phyloP scores from a whole-genome alignment of 2,888 invertebrate genomes.

The Conchocele bisecta region DNA sequence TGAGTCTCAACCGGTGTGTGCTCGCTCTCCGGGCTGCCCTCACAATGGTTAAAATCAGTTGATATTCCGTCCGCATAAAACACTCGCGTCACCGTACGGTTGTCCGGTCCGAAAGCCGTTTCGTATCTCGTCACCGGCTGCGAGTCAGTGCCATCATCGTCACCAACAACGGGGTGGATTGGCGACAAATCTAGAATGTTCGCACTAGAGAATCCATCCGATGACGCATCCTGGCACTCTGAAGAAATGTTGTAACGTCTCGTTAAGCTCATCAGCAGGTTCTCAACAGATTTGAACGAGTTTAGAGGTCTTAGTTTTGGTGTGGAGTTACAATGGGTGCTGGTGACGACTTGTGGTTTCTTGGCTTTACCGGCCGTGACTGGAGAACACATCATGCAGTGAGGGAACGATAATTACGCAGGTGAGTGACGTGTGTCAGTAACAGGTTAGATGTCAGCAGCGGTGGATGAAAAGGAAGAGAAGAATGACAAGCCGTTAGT shows the following conservation, averaged over 20 bases:
- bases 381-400: slow-evolving; percentile 27
- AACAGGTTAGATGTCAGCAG: too few species aligned
- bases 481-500: too few species aligned
- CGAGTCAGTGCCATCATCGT: slow-evolving; percentile 45
- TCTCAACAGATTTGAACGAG: slow-evolving; percentile 78
- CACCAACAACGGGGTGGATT: slow-evolving; percentile 60
- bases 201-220: slow-evolving; percentile 53
- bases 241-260: slow-evolving; percentile 58
- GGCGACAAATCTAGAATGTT: slow-evolving; percentile 65
- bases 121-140: slow-evolving; percentile 72
- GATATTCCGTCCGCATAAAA: slow-evolving; percentile 73
- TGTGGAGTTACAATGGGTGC: slow-evolving; percentile 41
- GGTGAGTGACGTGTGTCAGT: too few species aligned
- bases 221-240: slow-evolving; percentile 56
- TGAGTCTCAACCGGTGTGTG: slow-evolving; percentile 69
- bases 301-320: slow-evolving; percentile 59
- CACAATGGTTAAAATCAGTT: slow-evolving; percentile 69
- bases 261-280: slow-evolving; percentile 75
- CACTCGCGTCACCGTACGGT: slow-evolving; percentile 74
- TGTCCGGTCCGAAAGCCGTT: slow-evolving; percentile 78
- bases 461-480: too few species aligned
- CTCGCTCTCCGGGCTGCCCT: slow-evolving; percentile 47
- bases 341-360: slow-evolving; percentile 13
- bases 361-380: slow-evolving; percentile 40
- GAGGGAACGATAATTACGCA: slow-evolving; percentile 13